These are phyloP conservation scores for Drosophila parvula DNA, from an alignment of 1,140 invertebrate genomes.

Conservation along the genomic window DNA sequence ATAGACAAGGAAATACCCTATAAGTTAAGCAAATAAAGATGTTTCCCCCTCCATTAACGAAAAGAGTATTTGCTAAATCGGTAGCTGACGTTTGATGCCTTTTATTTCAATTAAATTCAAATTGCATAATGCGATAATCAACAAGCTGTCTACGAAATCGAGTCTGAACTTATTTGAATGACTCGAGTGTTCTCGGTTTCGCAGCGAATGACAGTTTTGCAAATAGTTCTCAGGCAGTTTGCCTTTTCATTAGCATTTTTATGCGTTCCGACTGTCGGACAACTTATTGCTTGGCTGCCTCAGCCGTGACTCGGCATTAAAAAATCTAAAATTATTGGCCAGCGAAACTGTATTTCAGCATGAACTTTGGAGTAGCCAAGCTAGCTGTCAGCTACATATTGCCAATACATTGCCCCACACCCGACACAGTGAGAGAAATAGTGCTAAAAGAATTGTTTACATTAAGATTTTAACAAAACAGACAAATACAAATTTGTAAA, in stretches of 20 bases:
- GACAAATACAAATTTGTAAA: not conserved
- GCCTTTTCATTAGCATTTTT: slow-evolving; percentile 60
- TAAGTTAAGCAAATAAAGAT: not conserved
- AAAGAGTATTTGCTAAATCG: not conserved
- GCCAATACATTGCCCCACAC: slow-evolving; percentile 16
- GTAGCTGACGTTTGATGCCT: slow-evolving; percentile 11
- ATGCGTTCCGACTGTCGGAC: slow-evolving; percentile 51
- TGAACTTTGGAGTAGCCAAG: slow-evolving; percentile 56
- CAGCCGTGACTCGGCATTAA: slow-evolving; percentile 66
- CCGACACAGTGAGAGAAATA: slow-evolving; percentile 6
- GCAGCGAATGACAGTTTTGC: slow-evolving; percentile 34
- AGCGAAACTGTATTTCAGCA: slow-evolving; percentile 35
- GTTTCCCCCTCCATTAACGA: not conserved
- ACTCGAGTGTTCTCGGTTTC: slow-evolving; percentile 27
- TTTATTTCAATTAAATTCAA: slow-evolving; percentile 20
- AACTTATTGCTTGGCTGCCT: slow-evolving; percentile 47
- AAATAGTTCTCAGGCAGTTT: slow-evolving; percentile 39
- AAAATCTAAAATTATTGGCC: slow-evolving; percentile 49
- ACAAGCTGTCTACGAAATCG: slow-evolving; percentile 26
- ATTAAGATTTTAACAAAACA: not conserved
- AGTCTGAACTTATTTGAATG: slow-evolving; percentile 48
- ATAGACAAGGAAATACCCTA: not conserved
- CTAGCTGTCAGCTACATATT: slow-evolving; percentile 31
- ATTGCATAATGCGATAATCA: slow-evolving; percentile 46
- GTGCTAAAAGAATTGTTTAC: too few relatives aligned